These are phyloP conservation scores for Actenoides lindsayi DNA, from an alignment of 2,113 vertebrate genomes.

Conservation along the genomic window DNA sequence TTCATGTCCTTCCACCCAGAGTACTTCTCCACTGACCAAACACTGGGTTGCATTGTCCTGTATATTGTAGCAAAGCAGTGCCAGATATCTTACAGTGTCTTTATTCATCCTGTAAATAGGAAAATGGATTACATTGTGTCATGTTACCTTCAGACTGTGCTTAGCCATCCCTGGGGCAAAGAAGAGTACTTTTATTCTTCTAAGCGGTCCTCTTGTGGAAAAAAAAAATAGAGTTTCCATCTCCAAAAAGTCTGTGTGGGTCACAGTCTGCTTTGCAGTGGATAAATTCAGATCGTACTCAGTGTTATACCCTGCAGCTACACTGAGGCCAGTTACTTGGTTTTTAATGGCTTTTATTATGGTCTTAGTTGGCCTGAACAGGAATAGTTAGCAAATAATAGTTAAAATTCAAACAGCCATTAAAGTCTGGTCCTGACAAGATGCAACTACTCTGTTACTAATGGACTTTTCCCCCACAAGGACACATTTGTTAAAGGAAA, in stretches of 20 bases:
- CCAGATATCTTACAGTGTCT: not conserved
- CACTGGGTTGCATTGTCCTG: not conserved
- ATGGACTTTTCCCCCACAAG: constrained; percentile 63
- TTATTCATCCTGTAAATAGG: not conserved
- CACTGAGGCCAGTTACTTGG: not conserved
- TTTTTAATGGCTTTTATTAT: constrained; percentile 62
- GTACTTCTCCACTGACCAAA: not conserved
- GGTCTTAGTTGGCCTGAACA: constrained; percentile 7
- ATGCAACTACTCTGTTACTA: constrained; percentile 51
- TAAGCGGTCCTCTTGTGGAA: not conserved
- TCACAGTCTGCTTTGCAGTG: constrained; percentile 24
- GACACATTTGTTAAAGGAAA: constrained; percentile 49
- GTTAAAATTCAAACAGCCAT: constrained; percentile 73
- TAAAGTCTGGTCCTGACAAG: constrained; percentile 63
- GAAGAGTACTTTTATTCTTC: constrained; percentile 2
- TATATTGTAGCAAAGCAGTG: not conserved
- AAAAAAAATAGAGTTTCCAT: not conserved
- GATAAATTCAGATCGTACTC: constrained; percentile 49
- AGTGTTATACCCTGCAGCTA: constrained; percentile 46
- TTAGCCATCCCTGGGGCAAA: not conserved
- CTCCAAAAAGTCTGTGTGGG: not conserved
- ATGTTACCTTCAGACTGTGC: not conserved
- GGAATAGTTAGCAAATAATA: constrained; percentile 63
- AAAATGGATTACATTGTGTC: not conserved
- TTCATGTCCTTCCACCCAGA: not conserved